These are phyloP conservation scores for Puma concolor DNA, from an alignment of 2,113 vertebrate species.

Conservation along the genomic window DNA sequence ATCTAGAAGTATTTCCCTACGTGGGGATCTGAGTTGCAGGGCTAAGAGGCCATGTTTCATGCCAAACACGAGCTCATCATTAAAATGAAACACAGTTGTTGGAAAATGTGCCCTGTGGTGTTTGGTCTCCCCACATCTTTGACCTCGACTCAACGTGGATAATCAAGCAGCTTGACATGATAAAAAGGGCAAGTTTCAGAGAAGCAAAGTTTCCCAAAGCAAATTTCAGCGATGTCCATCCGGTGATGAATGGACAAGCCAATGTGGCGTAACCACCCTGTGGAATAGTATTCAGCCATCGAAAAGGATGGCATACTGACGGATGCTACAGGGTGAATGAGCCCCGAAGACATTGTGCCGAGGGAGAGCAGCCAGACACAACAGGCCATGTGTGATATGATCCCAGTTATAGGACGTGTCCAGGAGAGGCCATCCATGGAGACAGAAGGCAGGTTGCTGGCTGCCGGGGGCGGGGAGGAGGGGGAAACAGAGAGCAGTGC, in stretches of 20 bases:
- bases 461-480: too few relatives aligned
- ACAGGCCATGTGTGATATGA: rapidly evolving
- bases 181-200: neutral
- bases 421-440: neutral
- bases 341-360: neutral
- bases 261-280: rapidly evolving
- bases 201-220: neutral
- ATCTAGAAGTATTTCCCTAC: neutral
- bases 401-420: neutral
- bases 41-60: neutral
- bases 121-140: neutral
- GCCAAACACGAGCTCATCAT: neutral
- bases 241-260: neutral
- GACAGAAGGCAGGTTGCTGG: too few relatives aligned
- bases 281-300: neutral
- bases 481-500: rapidly evolving
- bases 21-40: neutral
- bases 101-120: neutral
- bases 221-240: neutral
- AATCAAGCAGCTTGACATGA: neutral
- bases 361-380: neutral
- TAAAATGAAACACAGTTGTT: neutral
- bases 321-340: rapidly evolving
- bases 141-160: neutral
- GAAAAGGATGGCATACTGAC: neutral